A percentile compares a stretch with the other conserved stretches of the same genome.
These are phyloP conservation scores for Mionectes macconnelli DNA, from an alignment of 2,113 vertebrate species.

Conservation along the genomic window DNA sequence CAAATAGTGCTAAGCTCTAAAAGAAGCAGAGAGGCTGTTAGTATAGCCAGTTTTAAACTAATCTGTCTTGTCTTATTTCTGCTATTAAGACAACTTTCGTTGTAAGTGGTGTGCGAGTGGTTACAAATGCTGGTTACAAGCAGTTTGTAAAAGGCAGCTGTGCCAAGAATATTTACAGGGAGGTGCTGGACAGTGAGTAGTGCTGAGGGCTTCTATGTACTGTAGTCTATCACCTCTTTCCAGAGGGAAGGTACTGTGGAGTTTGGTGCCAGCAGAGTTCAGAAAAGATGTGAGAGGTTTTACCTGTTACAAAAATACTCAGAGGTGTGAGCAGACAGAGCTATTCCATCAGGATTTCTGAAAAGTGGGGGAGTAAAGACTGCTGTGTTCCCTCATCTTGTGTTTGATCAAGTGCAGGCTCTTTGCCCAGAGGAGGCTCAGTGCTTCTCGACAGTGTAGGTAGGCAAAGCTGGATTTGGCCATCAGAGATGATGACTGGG, in stretches of 20 bases:
- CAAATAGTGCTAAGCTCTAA: not conserved
- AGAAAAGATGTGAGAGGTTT: not conserved
- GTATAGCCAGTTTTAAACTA: not conserved
- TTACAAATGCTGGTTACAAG: not conserved
- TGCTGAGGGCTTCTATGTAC: not conserved
- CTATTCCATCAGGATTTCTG: not conserved
- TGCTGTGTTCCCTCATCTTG: not conserved
- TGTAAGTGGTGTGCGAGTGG: not conserved
- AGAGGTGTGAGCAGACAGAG: rapidly evolving
- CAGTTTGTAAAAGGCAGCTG: not conserved
- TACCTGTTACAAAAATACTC: not conserved
- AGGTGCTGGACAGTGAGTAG: not conserved
- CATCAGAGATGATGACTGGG: not conserved
- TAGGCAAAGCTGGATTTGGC: not conserved
- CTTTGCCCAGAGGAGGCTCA: not conserved
- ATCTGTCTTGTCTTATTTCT: not conserved
- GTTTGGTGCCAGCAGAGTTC: not conserved
- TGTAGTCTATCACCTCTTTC: not conserved
- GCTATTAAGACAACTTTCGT: not conserved
- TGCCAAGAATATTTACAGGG: not conserved
- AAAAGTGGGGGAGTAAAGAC: not conserved
- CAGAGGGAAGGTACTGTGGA: not conserved
- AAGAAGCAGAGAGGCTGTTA: not conserved
- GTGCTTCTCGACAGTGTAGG: not conserved
- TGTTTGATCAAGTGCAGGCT: not conserved